phyloP scores from a whole-genome alignment of 2,797 vertebrate species.

The Leptoclinus maculatus region DNA sequence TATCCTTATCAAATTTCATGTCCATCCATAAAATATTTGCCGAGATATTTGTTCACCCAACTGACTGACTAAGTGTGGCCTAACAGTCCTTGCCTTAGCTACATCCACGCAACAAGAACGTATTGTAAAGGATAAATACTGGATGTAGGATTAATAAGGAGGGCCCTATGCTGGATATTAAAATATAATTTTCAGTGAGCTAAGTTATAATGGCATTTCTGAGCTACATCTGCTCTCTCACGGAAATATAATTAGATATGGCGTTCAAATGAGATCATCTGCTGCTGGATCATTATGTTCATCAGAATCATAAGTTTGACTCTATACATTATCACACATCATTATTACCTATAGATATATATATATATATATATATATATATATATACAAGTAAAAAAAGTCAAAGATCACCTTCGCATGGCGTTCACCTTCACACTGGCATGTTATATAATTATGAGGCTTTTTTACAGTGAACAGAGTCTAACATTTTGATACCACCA shows the following conservation, averaged over 20 bases:
- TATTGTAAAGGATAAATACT: not conserved
- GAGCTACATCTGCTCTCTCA: slow-evolving; percentile 12
- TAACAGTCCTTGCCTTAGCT: not conserved
- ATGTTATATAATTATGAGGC: not conserved
- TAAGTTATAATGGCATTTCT: not conserved
- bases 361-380: too few species aligned
- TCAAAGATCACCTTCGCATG: not conserved
- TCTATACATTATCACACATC: not conserved
- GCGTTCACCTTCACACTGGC: not conserved
- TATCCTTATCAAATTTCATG: too few species aligned
- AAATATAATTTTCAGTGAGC: not conserved
- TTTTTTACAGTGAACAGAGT: not conserved
- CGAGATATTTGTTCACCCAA: not conserved
- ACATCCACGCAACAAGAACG: not conserved
- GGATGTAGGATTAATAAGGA: not conserved
- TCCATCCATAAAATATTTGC: too few species aligned
- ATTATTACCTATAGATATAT: not conserved
- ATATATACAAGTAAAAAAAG: too few species aligned
- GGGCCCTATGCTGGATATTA: not conserved
- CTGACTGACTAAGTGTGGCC: not conserved
- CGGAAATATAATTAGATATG: not conserved
- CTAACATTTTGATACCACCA: not conserved
- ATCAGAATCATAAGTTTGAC: not conserved
- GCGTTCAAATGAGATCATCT: not conserved
- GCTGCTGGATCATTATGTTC: not conserved